Evolutionary conservation across 2,888 invertebrate species (phyloP).

Genomic region (Pollenia griseotomentosa): DNA sequence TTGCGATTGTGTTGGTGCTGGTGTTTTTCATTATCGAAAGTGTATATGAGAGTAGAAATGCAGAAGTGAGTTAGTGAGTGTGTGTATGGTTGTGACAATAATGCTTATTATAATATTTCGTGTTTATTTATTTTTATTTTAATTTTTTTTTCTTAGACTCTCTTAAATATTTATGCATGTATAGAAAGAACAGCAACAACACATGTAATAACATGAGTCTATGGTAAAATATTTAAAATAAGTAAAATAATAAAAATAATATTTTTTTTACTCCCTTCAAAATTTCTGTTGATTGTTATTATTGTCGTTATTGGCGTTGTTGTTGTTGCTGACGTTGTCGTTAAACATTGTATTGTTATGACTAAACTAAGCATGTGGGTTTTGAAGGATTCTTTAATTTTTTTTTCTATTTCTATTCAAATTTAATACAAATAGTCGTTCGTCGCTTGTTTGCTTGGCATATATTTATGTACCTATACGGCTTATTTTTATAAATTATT

Average conservation of each 20-base stretch:
- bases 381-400: slow-evolving; percentile 63
- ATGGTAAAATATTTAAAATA: slow-evolving; percentile 63
- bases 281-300: slow-evolving; percentile 71
- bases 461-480: not conserved
- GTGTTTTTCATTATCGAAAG: slow-evolving; percentile 50
- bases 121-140: slow-evolving; percentile 75
- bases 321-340: slow-evolving; percentile 40
- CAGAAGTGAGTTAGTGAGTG: slow-evolving; percentile 47
- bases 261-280: slow-evolving; percentile 57
- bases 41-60: slow-evolving; percentile 11
- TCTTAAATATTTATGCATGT: slow-evolving; percentile 25
- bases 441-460: slow-evolving; percentile 6
- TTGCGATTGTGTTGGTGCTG: slow-evolving; percentile 28
- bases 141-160: slow-evolving; percentile 20
- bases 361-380: slow-evolving; percentile 65
- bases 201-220: slow-evolving; percentile 46
- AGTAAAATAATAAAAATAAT: slow-evolving; percentile 51
- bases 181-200: not conserved
- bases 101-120: slow-evolving; percentile 82
- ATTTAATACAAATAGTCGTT: slow-evolving; percentile 56
- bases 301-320: slow-evolving; percentile 49
- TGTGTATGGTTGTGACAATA: slow-evolving; percentile 80
- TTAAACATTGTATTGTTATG: slow-evolving; percentile 69
- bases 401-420: slow-evolving; percentile 60
- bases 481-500: slow-evolving; percentile 30